Percentiles rank a stretch among this genome's conserved stretches.
phyloP scores from a whole-genome alignment of 2,113 vertebrate genomes.

The Apodemus sylvaticus region DNA sequence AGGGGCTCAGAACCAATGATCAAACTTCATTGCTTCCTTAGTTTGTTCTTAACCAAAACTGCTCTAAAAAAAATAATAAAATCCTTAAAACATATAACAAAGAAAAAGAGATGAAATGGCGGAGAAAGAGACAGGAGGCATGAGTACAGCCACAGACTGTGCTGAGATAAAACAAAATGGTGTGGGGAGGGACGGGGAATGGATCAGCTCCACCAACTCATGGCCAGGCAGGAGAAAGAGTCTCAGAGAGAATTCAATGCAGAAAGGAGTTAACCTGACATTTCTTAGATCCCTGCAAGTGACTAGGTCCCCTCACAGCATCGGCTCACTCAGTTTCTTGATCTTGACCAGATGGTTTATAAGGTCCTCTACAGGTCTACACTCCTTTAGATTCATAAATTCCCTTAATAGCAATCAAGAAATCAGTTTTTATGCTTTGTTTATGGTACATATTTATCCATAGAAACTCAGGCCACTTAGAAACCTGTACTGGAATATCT shows the following conservation, averaged over 20 bases:
- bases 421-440: neutral
- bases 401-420: neutral
- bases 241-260: neutral
- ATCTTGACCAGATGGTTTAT: neutral
- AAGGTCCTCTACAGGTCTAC: neutral
- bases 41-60: neutral
- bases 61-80: neutral
- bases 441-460: neutral
- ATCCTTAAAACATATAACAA: neutral
- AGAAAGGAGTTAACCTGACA: neutral
- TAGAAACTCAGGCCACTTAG: neutral
- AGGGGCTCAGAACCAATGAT: neutral
- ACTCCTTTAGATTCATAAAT: neutral
- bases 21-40: neutral
- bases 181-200: neutral
- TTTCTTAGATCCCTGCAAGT: neutral
- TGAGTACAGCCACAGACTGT: neutral
- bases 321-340: neutral
- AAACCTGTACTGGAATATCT: neutral
- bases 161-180: neutral
- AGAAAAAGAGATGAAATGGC: neutral
- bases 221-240: neutral
- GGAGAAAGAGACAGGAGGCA: neutral
- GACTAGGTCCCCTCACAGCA: neutral
- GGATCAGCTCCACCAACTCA: neutral